These are phyloP conservation scores for Agapornis canus DNA, from an alignment of 2,797 vertebrate genomes.

Conservation along the genomic window DNA sequence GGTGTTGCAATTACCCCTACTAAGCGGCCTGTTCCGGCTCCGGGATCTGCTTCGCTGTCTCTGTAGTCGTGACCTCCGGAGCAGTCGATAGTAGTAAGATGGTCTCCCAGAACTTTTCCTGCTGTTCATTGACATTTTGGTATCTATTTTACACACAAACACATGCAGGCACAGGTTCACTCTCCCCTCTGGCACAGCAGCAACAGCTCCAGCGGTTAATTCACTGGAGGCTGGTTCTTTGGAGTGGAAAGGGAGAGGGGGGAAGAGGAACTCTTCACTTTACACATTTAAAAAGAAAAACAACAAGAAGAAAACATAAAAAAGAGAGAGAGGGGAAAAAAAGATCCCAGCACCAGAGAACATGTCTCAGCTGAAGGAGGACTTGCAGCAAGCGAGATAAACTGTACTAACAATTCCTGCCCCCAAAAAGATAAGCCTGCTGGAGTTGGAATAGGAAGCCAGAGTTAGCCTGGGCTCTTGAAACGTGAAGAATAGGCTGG, in stretches of 20 bases:
- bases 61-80: slow-evolving; percentile 93
- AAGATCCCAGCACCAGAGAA: not conserved
- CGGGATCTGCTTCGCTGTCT: slow-evolving; percentile 95
- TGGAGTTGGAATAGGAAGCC: slow-evolving; percentile 67
- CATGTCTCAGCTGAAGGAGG: slow-evolving; percentile 52
- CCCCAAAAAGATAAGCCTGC: slow-evolving; percentile 69
- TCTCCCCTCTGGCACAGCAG: slow-evolving; percentile 61
- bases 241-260: slow-evolving; percentile 39
- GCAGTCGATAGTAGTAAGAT: slow-evolving; percentile 95
- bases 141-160: slow-evolving; percentile 52
- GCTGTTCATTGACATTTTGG: slow-evolving; percentile 88
- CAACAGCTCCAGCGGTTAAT: slow-evolving; percentile 7
- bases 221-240: slow-evolving; percentile 31
- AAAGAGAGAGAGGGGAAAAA: not conserved
- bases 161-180: slow-evolving; percentile 44
- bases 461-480: slow-evolving; percentile 58
- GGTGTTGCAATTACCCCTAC: slow-evolving; percentile 83
- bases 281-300: slow-evolving; percentile 63
- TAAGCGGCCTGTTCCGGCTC: slow-evolving; percentile 89
- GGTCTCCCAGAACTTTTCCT: slow-evolving; percentile 93
- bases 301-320: slow-evolving; percentile 4
- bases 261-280: slow-evolving; percentile 63
- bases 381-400: slow-evolving; percentile 59
- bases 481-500: slow-evolving; percentile 58
- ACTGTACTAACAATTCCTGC: slow-evolving; percentile 55